These are phyloP conservation scores for Anoplolepis gracilipes DNA, from an alignment of 1,140 invertebrate genomes.

Conservation along the genomic window DNA sequence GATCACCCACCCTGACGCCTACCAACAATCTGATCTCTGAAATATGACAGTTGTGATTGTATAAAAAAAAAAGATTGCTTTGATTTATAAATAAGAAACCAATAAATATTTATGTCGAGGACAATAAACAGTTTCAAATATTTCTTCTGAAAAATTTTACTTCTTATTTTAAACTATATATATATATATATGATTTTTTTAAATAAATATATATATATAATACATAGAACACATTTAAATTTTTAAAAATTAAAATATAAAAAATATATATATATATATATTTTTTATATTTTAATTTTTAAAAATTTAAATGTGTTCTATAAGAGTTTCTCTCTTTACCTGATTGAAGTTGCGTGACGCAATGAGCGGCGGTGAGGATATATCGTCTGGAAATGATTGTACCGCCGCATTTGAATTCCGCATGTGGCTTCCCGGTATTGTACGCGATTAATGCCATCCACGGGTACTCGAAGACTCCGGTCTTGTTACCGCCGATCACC, in stretches of 20 bases:
- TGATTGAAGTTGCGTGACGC: constrained; percentile 85
- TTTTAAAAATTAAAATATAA: too few species aligned
- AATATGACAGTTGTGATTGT: constrained; percentile 37
- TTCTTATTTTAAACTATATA: neutral
- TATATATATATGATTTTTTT: too few species aligned
- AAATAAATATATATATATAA: too few species aligned
- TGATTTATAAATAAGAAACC: constrained; percentile 13
- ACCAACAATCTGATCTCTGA: constrained; percentile 75
- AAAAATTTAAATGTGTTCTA: neutral
- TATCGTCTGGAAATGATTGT: constrained; percentile 89
- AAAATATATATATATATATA: too few species aligned
- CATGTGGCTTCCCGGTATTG: constrained; percentile 80
- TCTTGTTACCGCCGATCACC: constrained; percentile 87
- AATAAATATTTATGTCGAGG: neutral
- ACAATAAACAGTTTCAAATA: constrained; percentile 68
- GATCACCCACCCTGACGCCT: constrained; percentile 88
- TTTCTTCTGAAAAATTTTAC: too few species aligned
- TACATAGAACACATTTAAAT: too few species aligned
- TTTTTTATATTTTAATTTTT: neutral
- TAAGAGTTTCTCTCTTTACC: constrained; percentile 61
- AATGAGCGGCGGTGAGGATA: constrained; percentile 91
- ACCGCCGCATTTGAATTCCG: constrained; percentile 88
- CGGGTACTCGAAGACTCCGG: constrained; percentile 87
- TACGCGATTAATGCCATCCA: constrained; percentile 90
- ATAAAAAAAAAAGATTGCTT: neutral